These are phyloP conservation scores for Eulemur coronatus DNA, from an alignment of 2,797 vertebrate species.

Conservation along the genomic window DNA sequence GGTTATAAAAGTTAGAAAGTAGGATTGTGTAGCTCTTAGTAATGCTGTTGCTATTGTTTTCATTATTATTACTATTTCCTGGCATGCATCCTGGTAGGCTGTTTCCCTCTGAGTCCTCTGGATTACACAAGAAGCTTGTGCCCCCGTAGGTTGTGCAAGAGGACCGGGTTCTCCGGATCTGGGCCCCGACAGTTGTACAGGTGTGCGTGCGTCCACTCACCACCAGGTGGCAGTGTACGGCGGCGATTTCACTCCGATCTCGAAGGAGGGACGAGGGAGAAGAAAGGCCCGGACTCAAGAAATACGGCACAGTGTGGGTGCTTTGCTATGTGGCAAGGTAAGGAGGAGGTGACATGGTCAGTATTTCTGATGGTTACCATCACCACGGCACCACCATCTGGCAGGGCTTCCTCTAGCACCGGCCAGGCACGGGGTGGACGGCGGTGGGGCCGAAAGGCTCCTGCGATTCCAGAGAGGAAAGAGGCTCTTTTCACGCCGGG, in stretches of 20 bases:
- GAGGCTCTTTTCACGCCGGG: not conserved
- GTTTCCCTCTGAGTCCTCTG: not conserved
- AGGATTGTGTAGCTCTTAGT: not conserved
- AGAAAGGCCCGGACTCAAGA: not conserved
- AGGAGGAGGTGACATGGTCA: not conserved
- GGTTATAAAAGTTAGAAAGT: not conserved
- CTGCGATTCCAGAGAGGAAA: fast-evolving
- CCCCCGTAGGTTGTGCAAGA: not conserved
- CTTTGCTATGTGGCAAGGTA: not conserved
- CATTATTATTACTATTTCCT: not conserved
- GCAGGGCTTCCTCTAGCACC: not conserved
- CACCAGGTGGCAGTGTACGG: constrained; percentile 49
- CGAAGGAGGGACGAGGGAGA: not conserved
- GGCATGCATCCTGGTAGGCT: not conserved
- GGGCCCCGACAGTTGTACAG: not conserved
- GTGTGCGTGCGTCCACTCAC: not conserved
- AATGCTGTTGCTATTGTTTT: not conserved
- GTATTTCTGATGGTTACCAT: not conserved
- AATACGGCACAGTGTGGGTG: not conserved
- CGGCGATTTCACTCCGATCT: not conserved
- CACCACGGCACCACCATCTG: not conserved
- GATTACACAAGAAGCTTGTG: not conserved
- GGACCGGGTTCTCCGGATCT: not conserved
- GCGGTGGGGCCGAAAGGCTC: not conserved
- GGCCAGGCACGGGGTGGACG: fast-evolving